These are phyloP conservation scores for Pheosia gnoma DNA, from an alignment of 2,888 invertebrate genomes.

Conservation along the genomic window DNA sequence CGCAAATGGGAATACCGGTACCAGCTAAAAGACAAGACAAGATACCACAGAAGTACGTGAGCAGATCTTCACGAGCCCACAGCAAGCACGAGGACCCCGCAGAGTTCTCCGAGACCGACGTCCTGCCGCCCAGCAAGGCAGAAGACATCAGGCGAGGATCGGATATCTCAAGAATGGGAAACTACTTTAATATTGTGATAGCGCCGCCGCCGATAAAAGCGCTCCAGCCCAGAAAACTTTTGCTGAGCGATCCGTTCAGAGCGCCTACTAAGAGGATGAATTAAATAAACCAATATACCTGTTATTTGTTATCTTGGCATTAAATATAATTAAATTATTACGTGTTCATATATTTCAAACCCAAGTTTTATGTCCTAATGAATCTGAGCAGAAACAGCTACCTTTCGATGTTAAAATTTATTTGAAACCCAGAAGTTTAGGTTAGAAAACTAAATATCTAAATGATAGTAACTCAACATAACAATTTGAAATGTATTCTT, in stretches of 20 bases:
- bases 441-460: too few species aligned
- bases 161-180: slow-evolving; percentile 75
- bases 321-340: not conserved
- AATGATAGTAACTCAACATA: too few species aligned
- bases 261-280: slow-evolving; percentile 48
- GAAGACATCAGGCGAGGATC: slow-evolving; percentile 60
- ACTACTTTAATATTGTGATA: slow-evolving; percentile 79
- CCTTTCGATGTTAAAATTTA: too few species aligned
- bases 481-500: too few species aligned
- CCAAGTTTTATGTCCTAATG: not conserved
- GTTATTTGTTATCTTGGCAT: not conserved
- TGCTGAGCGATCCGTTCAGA: slow-evolving; percentile 54
- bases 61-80: slow-evolving; percentile 43
- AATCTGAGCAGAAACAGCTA: too few species aligned
- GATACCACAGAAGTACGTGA: slow-evolving; percentile 39
- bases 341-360: not conserved
- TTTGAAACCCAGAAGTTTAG: too few species aligned
- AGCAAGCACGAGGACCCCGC: slow-evolving; percentile 50
- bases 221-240: slow-evolving; percentile 68
- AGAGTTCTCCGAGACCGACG: slow-evolving; percentile 51
- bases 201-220: slow-evolving; percentile 77
- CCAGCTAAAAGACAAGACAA: slow-evolving; percentile 59
- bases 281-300: slow-evolving; percentile 16
- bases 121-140: slow-evolving; percentile 33
- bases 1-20: slow-evolving; percentile 79